These are phyloP conservation scores for Apamea anceps DNA, from an alignment of 2,888 invertebrate genomes.

Conservation along the genomic window DNA sequence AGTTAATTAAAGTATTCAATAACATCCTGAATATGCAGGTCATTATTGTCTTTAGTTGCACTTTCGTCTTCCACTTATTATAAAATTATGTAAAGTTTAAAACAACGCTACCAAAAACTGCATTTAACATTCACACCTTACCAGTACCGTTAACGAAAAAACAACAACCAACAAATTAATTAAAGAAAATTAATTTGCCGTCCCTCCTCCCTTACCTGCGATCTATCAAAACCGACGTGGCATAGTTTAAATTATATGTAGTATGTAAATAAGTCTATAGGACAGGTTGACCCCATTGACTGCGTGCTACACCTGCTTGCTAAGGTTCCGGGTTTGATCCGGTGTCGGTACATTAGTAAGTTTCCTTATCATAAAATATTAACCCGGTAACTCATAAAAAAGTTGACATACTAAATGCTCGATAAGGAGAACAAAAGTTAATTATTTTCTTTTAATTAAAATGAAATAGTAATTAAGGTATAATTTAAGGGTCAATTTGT, in stretches of 20 bases:
- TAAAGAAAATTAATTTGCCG: slow-evolving; percentile 52
- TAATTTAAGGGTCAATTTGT: slow-evolving; percentile 19
- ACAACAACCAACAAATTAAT: slow-evolving; percentile 37
- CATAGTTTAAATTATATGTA: slow-evolving; percentile 61
- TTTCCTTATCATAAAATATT: slow-evolving; percentile 30
- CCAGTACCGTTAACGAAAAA: slow-evolving; percentile 43
- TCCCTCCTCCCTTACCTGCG: slow-evolving; percentile 52
- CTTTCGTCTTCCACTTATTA: too few species aligned
- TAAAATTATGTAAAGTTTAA: neutral
- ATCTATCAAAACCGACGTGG: slow-evolving; percentile 61
- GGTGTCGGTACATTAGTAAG: slow-evolving; percentile 21
- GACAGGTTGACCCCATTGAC: slow-evolving; percentile 47
- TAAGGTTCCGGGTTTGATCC: slow-evolving; percentile 50
- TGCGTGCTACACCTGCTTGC: slow-evolving; percentile 52
- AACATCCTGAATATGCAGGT: neutral
- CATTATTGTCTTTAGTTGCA: neutral
- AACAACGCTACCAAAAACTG: neutral
- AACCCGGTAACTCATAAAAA: slow-evolving; percentile 37
- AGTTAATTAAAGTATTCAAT: neutral
- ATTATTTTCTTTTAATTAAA: slow-evolving; percentile 44
- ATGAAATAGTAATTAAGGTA: slow-evolving; percentile 34
- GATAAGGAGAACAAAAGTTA: slow-evolving; percentile 31
- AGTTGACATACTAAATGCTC: slow-evolving; percentile 44
- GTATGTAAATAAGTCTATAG: slow-evolving; percentile 59
- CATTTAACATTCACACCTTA: slow-evolving; percentile 30